These are phyloP conservation scores for Amphiprion percula DNA, from an alignment of 2,113 vertebrate genomes.

Conservation along the genomic window DNA sequence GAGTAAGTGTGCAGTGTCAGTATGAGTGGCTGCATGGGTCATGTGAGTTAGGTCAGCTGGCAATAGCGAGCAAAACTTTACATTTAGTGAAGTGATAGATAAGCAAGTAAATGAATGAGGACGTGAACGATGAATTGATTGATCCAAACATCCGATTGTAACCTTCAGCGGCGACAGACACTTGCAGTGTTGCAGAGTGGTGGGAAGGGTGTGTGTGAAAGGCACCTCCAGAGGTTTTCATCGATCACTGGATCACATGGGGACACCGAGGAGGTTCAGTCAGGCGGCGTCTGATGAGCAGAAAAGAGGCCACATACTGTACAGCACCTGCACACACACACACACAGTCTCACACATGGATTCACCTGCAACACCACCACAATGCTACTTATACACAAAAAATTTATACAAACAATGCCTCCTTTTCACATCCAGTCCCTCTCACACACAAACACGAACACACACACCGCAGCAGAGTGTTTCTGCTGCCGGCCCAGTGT, in stretches of 20 bases:
- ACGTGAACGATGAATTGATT: constrained; percentile 51
- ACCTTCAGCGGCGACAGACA: constrained; percentile 65
- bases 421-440: constrained; percentile 11
- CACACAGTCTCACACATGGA: constrained; percentile 16
- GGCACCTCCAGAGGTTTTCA: constrained; percentile 85
- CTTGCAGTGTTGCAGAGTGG: constrained; percentile 37
- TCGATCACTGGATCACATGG: constrained; percentile 75
- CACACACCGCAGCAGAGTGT: constrained; percentile 43
- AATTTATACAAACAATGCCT: constrained; percentile 36
- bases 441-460: constrained; percentile 23
- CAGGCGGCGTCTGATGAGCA: constrained; percentile 40
- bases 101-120: constrained; percentile 13
- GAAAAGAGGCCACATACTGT: constrained; percentile 61
- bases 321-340: constrained; percentile 19
- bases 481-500: constrained; percentile 59
- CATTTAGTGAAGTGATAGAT: constrained; percentile 18
- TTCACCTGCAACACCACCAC: constrained; percentile 36
- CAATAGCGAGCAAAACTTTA: neutral
- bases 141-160: constrained; percentile 56
- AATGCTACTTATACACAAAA: constrained; percentile 6
- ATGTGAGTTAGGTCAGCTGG: neutral
- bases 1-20: constrained; percentile 23
- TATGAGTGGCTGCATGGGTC: constrained; percentile 9
- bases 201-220: constrained; percentile 59
- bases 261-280: constrained; percentile 70